Base-by-base conservation (phyloP, 1,140 invertebrate genomes). In the Hycleus cichorii region DNA sequence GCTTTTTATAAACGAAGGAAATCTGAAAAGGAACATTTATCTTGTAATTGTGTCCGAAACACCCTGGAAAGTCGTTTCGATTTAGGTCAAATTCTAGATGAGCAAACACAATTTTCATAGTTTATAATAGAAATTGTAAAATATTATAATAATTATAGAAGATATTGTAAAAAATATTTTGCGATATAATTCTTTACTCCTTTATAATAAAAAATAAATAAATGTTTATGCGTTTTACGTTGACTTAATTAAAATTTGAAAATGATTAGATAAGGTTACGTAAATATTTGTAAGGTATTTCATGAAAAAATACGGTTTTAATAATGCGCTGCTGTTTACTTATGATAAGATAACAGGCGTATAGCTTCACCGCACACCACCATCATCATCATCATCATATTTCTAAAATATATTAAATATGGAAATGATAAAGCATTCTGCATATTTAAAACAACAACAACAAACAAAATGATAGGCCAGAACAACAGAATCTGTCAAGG, bases 341-440 rank as follows among this genome's bases (percentile, higher is more conserved):
- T 53, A 53, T 45, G 51, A 53, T 53, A 53, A 53, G 51, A 53
- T 53, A 53, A 45, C 51, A 45, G 51, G 12, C 32, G 32, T 32
- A 7, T 32, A 32, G 32, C 32, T 53, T 32, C 32, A 32, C 7
- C 32, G 32, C 32, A 32, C 32, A 32, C 4, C 32, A 32, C 1
- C 32, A 32, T 7, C 4, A 4, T 12, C 51, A 42, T 10, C 25
- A 39, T 32, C 25, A 45, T 32, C 25, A 45, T 52, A 52, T 26
- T 52, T 52, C 32, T 53, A 45, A 53, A 53, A 53, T 40, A 45
- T 53, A 53, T 53, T 53, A 53, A 53, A 53, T 44, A 53, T 53
- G 50, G 40, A 53, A 53, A 53, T 53, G 40, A 53, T 51, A 51
- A 40, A 51, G 39, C 39, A 38, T 7, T 32, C 8, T 39, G 49